Evolutionary conservation across 2,888 invertebrate genomes (phyloP), one percentile per base, ranked within the genome.

Genomic region (Macrophya annulata): DNA sequence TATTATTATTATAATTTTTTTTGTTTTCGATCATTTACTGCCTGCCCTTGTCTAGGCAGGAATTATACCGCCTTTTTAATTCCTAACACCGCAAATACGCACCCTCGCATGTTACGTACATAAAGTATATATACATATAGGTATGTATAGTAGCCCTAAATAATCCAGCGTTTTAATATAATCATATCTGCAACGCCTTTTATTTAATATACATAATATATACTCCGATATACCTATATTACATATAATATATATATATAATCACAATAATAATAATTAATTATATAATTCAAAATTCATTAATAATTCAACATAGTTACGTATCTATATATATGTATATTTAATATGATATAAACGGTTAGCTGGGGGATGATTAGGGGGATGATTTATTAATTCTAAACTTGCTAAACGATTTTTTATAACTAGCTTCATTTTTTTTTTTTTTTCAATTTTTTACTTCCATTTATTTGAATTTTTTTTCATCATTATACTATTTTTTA

Each of bases 401-500:
- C 48, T 17, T 48, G 48, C 15, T 48, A 48, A 48, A n/a, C 21
- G 59, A 59, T 59, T 25, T 25, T 9, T 62, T 3, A 62, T 10
- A n/a, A n/a, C n/a, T n/a, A n/a, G n/a, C 1, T 21, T 2, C 2
- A 25, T 62, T 68, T n/a, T 6, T 79, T 76, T 17, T 62, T 59
- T 45, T 62, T 55, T 48, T 85, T n/a, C n/a, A n/a, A n/a, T n/a
- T n/a, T n/a, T n/a, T n/a, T n/a, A n/a, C n/a, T n/a, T n/a, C n/a
- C n/a, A n/a, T n/a, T n/a, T n/a, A n/a, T n/a, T n/a, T n/a, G n/a
- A n/a, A n/a, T 77, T 37, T 59, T 72, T 72, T 81, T 59, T 83
- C 76, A 86, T 85, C 62, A 72, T 48, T 51, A 55, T 51, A 72
- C n/a, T 71, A 82, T 84, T 85, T 85, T 10, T 62, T 62, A 62